Evolutionary conservation across 2,888 invertebrate genomes (phyloP).

Genomic region (Diaprepes abbreviatus): DNA sequence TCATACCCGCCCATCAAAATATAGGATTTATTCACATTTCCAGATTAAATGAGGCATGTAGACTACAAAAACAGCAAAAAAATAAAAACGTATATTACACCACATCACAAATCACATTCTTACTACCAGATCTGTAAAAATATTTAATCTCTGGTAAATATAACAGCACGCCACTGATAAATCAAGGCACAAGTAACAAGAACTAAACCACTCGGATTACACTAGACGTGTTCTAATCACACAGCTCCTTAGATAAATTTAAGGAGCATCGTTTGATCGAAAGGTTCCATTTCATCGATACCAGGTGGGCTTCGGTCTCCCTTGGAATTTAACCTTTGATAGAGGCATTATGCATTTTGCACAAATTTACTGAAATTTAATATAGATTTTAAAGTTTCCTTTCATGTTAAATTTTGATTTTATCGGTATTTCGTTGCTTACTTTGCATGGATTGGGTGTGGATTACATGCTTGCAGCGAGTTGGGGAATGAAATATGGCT

Average conservation of each 20-base stretch:
- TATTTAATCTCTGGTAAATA: too few relatives aligned
- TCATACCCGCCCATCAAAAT: too few relatives aligned
- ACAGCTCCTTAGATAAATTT: conserved; percentile 41
- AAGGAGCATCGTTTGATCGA: conserved; percentile 34
- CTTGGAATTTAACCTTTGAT: neutral
- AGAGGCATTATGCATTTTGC: conserved; percentile 4
- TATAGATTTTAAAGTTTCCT: neutral
- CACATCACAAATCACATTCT: too few relatives aligned
- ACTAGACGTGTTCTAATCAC: conserved; percentile 37
- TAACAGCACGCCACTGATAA: conserved; percentile 14
- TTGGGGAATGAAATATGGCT: neutral
- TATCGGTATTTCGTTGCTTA: conserved; percentile 3
- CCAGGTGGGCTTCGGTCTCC: conserved; percentile 39
- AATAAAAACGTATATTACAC: too few relatives aligned
- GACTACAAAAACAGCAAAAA: too few relatives aligned
- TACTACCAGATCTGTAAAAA: too few relatives aligned
- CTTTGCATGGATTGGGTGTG: conserved; percentile 1
- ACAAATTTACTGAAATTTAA: neutral
- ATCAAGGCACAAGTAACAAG: conserved; percentile 24
- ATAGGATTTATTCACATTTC: too few relatives aligned
- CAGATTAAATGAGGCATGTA: too few relatives aligned
- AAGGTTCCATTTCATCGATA: conserved; percentile 35
- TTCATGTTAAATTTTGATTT: neutral
- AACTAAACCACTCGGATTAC: conserved; percentile 37
- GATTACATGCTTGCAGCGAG: neutral